Evolutionary conservation across 2,888 invertebrate species (phyloP).

Genomic region (Sphecodes monilicornis): DNA sequence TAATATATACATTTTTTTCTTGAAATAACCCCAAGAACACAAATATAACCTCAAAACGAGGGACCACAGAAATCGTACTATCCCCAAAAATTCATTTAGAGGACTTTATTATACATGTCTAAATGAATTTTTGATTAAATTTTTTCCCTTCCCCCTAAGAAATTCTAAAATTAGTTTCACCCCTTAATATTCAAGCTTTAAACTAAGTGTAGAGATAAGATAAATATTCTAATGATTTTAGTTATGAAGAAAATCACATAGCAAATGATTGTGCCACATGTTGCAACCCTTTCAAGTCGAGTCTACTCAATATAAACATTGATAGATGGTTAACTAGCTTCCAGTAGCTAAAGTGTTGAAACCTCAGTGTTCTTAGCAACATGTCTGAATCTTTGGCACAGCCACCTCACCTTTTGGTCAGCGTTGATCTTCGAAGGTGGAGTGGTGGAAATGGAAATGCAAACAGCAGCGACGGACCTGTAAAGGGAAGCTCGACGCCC

Average conservation of each 20-base stretch:
- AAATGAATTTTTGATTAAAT: no score
- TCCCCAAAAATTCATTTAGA: no score
- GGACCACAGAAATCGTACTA: no score
- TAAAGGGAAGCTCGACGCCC: conserved; percentile 89
- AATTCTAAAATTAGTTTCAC: no score
- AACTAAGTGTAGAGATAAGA: not conserved
- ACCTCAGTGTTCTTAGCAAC: not conserved
- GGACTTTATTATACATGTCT: no score
- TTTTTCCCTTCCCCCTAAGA: no score
- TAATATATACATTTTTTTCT: no score
- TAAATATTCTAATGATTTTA: not conserved
- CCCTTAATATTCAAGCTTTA: not conserved
- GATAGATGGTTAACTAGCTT: not conserved
- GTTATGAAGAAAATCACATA: not conserved
- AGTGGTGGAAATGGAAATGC: conserved; percentile 89
- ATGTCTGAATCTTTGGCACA: not conserved
- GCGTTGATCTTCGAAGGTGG: conserved; percentile 84
- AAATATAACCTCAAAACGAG: no score
- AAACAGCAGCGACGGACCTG: conserved; percentile 89
- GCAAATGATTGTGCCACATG: not conserved
- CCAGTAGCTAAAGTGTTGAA: not conserved
- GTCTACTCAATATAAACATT: not conserved
- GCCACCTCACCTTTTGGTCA: conserved; percentile 81
- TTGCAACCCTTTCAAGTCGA: not conserved
- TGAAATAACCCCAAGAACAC: no score